Base-by-base conservation (phyloP, 1,140 invertebrate genomes). In the Thaumetopoea pityocampa region DNA sequence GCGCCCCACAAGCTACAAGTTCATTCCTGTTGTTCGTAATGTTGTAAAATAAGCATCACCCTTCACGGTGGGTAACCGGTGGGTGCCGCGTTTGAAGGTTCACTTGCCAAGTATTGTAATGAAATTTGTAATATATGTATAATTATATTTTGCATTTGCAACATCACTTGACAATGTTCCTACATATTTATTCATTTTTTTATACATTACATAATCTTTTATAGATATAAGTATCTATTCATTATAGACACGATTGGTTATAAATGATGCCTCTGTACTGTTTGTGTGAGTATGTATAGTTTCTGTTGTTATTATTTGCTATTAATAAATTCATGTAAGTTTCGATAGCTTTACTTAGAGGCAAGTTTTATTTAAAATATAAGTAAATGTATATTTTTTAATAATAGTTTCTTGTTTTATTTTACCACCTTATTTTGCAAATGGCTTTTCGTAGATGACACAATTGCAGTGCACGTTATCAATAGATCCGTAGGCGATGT, bases 291-390 rank as follows among this genome's bases (percentile, higher is more conserved):
- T 80, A 60, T 80, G 68, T 80, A 71, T 68, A 73, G 54, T 63
- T 63, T 67, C n/a, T n/a, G n/a, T 74, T 76, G 58, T 77, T 69
- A 69, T 77, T 65, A 74, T 78, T 82, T 74, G 70, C 72, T 63
- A 57, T 60, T 70, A 68, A 63, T 62, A 56, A 54, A 67, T 67
- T 27, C 70, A 69, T 62, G 65, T 82, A 78, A 80, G 67, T 79
- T 80, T 73, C 79, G 73, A 83, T 73, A 83, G 79, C 79, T 83
- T 83, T 80, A 80, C 60, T 65, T 83, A 80, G 76, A 73, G 67
- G 59, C 69, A 77, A 80, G 67, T 69, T 76, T 74, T 69, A 73
- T 80, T 82, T 74, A 73, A 74, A 76, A 67, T 66, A 72, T 49
- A 69, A 71, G 60, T 76, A 72, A 74, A 71, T 67, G 67, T 78